Percentiles rank a stretch among this genome's conserved stretches.
Conservation (phyloP, 2,888 invertebrate genomes). For the Lochmaea crataegi region DNA sequence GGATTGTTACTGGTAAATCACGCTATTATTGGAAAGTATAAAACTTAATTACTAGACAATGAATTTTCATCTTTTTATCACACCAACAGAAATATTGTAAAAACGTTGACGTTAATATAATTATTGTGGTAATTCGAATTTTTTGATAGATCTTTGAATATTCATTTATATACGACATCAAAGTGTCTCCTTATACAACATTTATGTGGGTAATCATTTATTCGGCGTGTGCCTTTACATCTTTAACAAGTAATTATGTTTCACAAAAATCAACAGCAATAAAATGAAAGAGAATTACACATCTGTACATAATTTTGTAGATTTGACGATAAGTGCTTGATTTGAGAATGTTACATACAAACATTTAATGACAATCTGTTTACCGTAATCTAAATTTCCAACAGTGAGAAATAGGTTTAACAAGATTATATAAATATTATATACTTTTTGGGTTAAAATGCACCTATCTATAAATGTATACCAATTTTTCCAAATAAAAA, state of each 20-base stretch:
- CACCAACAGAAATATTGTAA: not conserved
- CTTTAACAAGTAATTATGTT: too few relatives aligned
- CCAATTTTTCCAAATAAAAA: too few relatives aligned
- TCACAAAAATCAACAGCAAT: too few relatives aligned
- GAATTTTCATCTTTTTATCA: not conserved
- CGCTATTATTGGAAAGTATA: not conserved
- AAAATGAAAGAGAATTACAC: constrained; percentile 10
- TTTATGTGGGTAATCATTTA: constrained; percentile 27
- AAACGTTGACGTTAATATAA: not conserved
- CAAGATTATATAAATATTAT: too few relatives aligned
- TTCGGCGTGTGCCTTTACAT: too few relatives aligned
- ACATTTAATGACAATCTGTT: not conserved
- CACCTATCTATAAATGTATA: too few relatives aligned
- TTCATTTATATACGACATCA: not conserved
- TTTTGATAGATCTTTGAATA: too few relatives aligned
- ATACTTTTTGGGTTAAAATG: too few relatives aligned
- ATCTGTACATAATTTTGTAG: constrained; percentile 13
- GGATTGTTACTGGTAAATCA: too few relatives aligned
- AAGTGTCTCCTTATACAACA: constrained; percentile 20
- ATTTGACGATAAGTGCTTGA: constrained; percentile 9
- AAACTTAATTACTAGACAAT: not conserved
- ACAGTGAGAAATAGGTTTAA: too few relatives aligned
- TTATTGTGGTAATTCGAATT: too few relatives aligned
- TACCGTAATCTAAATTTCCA: not conserved
- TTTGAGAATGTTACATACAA: not conserved